phyloP scores from a whole-genome alignment of 2,888 invertebrate genomes.

The Eueremaeus valkanovi region DNA sequence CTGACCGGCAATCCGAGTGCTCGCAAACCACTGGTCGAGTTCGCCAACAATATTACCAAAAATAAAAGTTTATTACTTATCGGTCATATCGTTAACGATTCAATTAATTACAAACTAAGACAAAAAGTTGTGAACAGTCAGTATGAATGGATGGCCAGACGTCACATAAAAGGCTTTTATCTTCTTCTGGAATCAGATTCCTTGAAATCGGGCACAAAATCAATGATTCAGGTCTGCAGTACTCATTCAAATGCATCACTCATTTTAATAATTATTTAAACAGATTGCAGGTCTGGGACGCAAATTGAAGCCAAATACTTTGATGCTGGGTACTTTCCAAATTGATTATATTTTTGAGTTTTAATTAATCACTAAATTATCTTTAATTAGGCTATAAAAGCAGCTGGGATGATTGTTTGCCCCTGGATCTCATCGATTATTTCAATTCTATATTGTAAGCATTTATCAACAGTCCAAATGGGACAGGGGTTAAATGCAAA shows the following conservation, averaged over 20 bases:
- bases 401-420: conserved; percentile 55
- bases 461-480: not conserved
- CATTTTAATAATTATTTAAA: conserved; percentile 41
- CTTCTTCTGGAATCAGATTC: conserved; percentile 47
- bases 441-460: conserved; percentile 53
- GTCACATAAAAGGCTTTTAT: conserved; percentile 48
- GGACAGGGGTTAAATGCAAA: not conserved
- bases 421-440: conserved; percentile 52
- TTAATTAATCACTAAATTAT: not conserved
- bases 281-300: conserved; percentile 55
- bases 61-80: conserved; percentile 40
- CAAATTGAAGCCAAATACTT: conserved; percentile 56
- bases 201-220: conserved; percentile 52
- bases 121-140: conserved; percentile 41
- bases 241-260: not conserved
- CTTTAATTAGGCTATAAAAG: conserved; percentile 51
- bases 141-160: conserved; percentile 46
- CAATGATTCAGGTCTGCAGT: conserved; percentile 53
- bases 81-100: conserved; percentile 36
- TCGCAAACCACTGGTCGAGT: conserved; percentile 82
- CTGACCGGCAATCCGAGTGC: conserved; percentile 76
- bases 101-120: conserved; percentile 19
- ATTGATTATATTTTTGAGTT: not conserved
- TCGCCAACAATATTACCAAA: conserved; percentile 87
- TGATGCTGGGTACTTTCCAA: conserved; percentile 53